These are phyloP conservation scores for Resseliella maxima DNA, from an alignment of 2,888 invertebrate species.

Conservation along the genomic window DNA sequence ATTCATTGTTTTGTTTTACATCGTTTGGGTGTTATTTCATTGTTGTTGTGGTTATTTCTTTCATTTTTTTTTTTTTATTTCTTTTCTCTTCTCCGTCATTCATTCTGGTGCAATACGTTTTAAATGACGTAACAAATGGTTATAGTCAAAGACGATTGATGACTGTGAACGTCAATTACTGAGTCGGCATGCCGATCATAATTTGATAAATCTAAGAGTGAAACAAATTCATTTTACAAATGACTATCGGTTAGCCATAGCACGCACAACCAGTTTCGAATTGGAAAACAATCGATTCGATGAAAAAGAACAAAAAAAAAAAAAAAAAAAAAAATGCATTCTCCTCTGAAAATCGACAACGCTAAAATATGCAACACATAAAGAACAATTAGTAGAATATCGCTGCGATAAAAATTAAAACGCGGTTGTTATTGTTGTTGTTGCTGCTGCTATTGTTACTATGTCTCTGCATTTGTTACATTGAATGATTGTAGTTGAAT, in stretches of 20 bases:
- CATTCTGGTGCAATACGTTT: not conserved
- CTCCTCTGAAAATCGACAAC: slow-evolving; percentile 15
- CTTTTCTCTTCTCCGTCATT: too few relatives aligned
- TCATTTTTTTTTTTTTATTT: too few relatives aligned
- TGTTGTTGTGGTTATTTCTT: too few relatives aligned
- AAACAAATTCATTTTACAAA: slow-evolving; percentile 27
- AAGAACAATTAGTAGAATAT: slow-evolving; percentile 48
- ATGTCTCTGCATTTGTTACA: slow-evolving; percentile 1
- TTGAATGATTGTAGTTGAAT: not conserved
- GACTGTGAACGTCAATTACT: slow-evolving; percentile 39
- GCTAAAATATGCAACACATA: not conserved
- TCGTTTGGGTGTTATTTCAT: not conserved
- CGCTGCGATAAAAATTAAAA: not conserved
- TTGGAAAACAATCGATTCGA: too few relatives aligned
- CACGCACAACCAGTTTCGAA: slow-evolving; percentile 31
- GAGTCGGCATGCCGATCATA: slow-evolving; percentile 35
- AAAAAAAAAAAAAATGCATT: slow-evolving; percentile 18
- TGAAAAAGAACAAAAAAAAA: too few relatives aligned
- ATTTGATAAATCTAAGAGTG: not conserved
- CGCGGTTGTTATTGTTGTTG: too few relatives aligned
- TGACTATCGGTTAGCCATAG: not conserved
- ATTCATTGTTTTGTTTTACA: not conserved
- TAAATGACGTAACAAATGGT: not conserved
- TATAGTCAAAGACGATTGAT: slow-evolving; percentile 33
- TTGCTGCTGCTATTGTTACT: not conserved